Evolutionary conservation across 2,888 invertebrate species (phyloP).

Genomic region (Hypsopygia costalis): DNA sequence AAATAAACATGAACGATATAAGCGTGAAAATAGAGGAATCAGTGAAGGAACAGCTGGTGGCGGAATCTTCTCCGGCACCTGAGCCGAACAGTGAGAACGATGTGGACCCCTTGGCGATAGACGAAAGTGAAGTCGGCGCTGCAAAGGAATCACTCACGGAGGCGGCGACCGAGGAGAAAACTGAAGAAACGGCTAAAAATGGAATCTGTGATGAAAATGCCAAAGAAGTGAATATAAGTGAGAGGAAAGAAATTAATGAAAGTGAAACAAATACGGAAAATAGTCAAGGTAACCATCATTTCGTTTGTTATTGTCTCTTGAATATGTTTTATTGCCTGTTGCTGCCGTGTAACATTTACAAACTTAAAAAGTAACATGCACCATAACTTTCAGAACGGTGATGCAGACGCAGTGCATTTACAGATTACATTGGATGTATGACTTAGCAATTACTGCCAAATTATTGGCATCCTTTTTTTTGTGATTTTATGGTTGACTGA

Average conservation of each 20-base stretch:
- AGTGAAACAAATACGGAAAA: conserved; percentile 32
- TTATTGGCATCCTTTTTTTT: no score
- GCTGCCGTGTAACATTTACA: no score
- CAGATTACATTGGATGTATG: no score
- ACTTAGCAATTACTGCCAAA: no score
- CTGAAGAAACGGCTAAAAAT: conserved; percentile 35
- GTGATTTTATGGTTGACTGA: no score
- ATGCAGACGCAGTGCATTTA: no score
- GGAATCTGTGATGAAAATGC: conserved; percentile 72
- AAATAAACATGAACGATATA: conserved; percentile 80
- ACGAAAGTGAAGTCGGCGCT: conserved; percentile 39
- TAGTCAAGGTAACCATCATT: conserved; percentile 38
- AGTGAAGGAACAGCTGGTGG: conserved; percentile 54
- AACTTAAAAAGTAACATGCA: no score
- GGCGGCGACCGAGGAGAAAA: conserved; percentile 30
- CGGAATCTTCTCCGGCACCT: conserved; percentile 44
- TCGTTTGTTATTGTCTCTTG: no score
- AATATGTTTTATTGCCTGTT: no score
- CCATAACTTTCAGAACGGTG: no score
- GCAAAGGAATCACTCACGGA: conserved; percentile 34
- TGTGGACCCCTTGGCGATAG: conserved; percentile 64
- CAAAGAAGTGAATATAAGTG: conserved; percentile 65
- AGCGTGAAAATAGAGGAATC: conserved; percentile 70
- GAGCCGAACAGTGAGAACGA: conserved; percentile 50
- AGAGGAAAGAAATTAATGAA: conserved; percentile 38